A percentile compares a stretch with the other conserved stretches of the same genome.
phyloP scores from a whole-genome alignment of 2,113 vertebrate species.

The Pachypanchax playfairii region DNA sequence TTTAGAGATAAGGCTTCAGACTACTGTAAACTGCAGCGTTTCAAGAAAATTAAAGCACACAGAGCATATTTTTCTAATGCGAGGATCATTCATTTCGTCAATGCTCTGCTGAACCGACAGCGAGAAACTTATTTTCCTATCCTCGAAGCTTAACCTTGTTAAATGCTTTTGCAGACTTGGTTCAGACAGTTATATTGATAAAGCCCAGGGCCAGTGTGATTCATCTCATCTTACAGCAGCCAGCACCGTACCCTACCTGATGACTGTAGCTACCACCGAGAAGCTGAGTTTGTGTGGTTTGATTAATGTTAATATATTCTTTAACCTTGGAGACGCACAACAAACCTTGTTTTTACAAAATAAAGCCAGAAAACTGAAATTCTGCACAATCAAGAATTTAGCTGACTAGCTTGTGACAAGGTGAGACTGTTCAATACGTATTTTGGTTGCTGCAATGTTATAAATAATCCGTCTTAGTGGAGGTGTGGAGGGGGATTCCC shows the following conservation, averaged over 20 bases:
- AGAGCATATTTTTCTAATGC: background rate
- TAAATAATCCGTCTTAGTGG: conserved; percentile 58
- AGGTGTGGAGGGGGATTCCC: conserved; percentile 45
- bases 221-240: conserved; percentile 47
- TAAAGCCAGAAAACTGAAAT: conserved; percentile 5
- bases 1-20: background rate
- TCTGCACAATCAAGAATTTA: conserved; percentile 1
- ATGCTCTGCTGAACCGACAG: conserved; percentile 12
- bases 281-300: conserved; percentile 39
- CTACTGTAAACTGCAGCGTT: background rate
- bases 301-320: conserved; percentile 51
- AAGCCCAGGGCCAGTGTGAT: conserved; percentile 52
- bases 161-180: conserved; percentile 47
- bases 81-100: background rate
- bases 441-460: conserved; percentile 50
- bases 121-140: conserved; percentile 29
- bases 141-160: conserved; percentile 41
- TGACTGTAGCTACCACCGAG: conserved; percentile 19
- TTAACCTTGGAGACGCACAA: conserved; percentile 36
- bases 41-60: background rate
- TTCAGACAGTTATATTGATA: conserved; percentile 63
- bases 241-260: conserved; percentile 29
- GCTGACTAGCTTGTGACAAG: conserved; percentile 23
- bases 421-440: too few species aligned
- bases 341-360: conserved; percentile 12